Evolutionary conservation across 2,797 vertebrate species (phyloP), one percentile per base, ranked within the genome.

Genomic region (Stomatorhinus walkeri): DNA sequence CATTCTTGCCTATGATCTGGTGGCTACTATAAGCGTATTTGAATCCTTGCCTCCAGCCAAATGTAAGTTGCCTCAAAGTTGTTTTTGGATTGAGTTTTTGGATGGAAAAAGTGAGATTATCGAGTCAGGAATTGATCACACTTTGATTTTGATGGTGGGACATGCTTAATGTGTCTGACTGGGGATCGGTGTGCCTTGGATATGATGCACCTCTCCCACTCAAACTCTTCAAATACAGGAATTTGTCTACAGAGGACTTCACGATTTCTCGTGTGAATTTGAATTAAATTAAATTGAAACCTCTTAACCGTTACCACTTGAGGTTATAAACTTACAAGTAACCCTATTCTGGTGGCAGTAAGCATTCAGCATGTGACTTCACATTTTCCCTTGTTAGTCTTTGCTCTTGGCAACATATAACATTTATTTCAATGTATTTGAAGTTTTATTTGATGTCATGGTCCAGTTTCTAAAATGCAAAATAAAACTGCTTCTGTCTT

Each of bases 1-100:
- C 54, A 88, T 87, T 61, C 61, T 59, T 88, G 88, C 84, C 32
- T 86, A 88, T 46, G 36, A 46, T 68, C 56, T 85, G 16, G 10
- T 49, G 87, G 46, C 2, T 88, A 83, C 9, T 52, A 51, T 87
- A 83, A 54, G 12, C 72, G 32, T 87, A 59, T 51, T 48, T 89
- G 32, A 84, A 88, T 19, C 12, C 48, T 43, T 76, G 72, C 54
- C 56, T 59, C 68, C 52, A 87, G 52, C 24, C 16, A 89, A 89
- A 81, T 49, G 76, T 49, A 86, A 89, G 1, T 54, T 4, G 72
- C 36, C 68, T 87, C 43, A 89, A 40, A 22, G 43, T 79, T 81
- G 56, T 14, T 81, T 85, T 79, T 59, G 52, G 28, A 61, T 43
- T 59, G 87, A 79, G 72, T 88, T 88, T 88, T 89, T 85, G 88